Evolutionary conservation across 2,888 invertebrate genomes (phyloP), one percentile per base, ranked within the genome.

Genomic region (Acanthococcus lagerstroemiae): DNA sequence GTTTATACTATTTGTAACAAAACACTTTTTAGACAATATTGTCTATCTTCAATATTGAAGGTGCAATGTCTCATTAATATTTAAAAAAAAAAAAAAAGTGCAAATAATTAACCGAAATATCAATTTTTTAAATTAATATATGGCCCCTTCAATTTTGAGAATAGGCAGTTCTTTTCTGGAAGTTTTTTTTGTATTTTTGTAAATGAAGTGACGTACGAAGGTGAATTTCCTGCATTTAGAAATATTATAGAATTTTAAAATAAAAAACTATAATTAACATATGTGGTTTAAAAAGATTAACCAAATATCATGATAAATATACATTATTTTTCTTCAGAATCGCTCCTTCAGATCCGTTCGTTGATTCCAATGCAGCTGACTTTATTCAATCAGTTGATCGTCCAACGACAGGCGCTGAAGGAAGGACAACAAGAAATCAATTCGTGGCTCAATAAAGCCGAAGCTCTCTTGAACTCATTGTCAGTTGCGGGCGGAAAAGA

Each of bases 341-440:
- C 88, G 0, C 78, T 95, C 12, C 91, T 95, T 0, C 82, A 85
- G 71, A 86, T 93, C 4, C 82, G 93, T 4, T 89, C 92, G 0
- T 80, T 86, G 69, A 86, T 94, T 66, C 91, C 92, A 0, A 83
- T 86, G 67, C 88, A 90, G 72, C 78, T 92, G 69, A 89, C 92
- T 73, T 80, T 89, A 44, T 87, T 88, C 76, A 83, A 91, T 71
- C 91, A 92, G 73, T 77, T 92, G 21, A 75, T 90, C 17, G 87
- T 90, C 0, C 94, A 95, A 74, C 90, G 93, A 73, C 91, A 94
- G 77, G 90, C 93, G 0, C 76, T 95, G 67, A 93, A 95, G 77
- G 82, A 84, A 9, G 94, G 94, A 0, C 87, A 92, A 75, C 81
- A 81, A 69, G 95, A 95, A 77, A 87, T 95, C 58, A 84, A 85